phyloP scores from a whole-genome alignment of 2,888 invertebrate species.

The Julus scandinavius region DNA sequence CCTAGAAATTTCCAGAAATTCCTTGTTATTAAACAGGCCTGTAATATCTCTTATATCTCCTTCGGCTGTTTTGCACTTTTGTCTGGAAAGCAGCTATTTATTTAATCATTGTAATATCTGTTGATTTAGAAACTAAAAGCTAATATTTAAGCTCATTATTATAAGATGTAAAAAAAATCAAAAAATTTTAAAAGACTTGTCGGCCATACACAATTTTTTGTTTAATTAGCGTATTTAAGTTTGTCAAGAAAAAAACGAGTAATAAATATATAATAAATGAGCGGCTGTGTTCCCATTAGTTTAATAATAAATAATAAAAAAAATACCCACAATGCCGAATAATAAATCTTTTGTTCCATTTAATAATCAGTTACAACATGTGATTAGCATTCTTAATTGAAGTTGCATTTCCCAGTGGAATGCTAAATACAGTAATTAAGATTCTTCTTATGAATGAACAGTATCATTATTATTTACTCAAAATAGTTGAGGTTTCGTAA shows the following conservation, averaged over 20 bases:
- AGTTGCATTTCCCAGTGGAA: background rate
- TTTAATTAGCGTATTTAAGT: slow-evolving; percentile 16
- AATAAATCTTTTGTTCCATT: slow-evolving; percentile 43
- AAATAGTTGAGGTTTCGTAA: slow-evolving; percentile 17
- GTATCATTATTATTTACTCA: background rate
- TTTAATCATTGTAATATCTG: background rate
- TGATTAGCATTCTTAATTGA: slow-evolving; percentile 38
- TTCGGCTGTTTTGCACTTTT: slow-evolving; percentile 6
- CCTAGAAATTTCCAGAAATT: background rate
- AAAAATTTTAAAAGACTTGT: slow-evolving; percentile 28
- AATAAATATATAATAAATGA: slow-evolving; percentile 37
- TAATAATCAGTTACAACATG: slow-evolving; percentile 19
- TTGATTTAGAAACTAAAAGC: slow-evolving; percentile 24
- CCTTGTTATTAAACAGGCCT: background rate
- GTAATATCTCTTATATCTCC: background rate
- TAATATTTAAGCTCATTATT: background rate
- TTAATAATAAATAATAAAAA: slow-evolving; percentile 15
- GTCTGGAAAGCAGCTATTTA: background rate
- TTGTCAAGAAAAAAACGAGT: slow-evolving; percentile 6
- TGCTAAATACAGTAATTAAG: slow-evolving; percentile 3
- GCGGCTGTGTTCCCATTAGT: slow-evolving; percentile 36
- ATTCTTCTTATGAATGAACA: background rate
- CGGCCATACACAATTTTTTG: background rate
- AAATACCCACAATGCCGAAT: background rate
- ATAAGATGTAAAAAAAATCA: background rate